Base-by-base conservation (phyloP, 2,113 vertebrate species). In the Eleginops maclovinus region DNA sequence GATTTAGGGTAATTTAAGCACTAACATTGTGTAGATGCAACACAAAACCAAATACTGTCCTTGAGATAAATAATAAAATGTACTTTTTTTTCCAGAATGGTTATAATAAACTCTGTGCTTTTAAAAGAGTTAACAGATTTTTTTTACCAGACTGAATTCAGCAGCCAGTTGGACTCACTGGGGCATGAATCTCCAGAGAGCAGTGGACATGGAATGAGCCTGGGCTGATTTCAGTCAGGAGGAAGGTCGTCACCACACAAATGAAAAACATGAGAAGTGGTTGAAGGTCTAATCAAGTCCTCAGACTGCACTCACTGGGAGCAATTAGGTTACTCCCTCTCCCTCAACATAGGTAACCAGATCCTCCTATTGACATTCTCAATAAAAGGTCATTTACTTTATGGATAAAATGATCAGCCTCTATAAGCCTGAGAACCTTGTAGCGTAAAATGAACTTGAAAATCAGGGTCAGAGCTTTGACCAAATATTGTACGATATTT, bases 231-330 rank as follows among this genome's bases (percentile, higher is more conserved):
- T 92, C 89, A 90, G 89, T 83, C 87, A 70, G 88, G 88, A 87
- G 89, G 93, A 93, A 94, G 93, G 93, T 93, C 92, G 89, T 93
- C 86, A 91, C 89, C 93, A 90, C 90, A 92, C 92, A 93, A 94
- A 94, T 94, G 92, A 94, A 93, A 93, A 94, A 94, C 93, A 94
- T 94, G 93, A 95, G 93, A 94, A 93, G 94, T 87, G 90, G 89
- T 90, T 88, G 84, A 88, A 92, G 91, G 90, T 90, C 92, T 94
- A 95, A 95, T 94, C 93, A 94, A 94, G 93, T 92, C 87, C 90
- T 94, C 89, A 84, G 92, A 89, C 93, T 90, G 88, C 88, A 87
- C 92, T 94, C 91, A 83, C 93, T 90, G 93, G 92, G 93, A 93
- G 93, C 92, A 94, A 94, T 94, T 94, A 94, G 92, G 88, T 82